Conservation (phyloP, 2,113 vertebrate species). For the Lynx canadensis region DNA sequence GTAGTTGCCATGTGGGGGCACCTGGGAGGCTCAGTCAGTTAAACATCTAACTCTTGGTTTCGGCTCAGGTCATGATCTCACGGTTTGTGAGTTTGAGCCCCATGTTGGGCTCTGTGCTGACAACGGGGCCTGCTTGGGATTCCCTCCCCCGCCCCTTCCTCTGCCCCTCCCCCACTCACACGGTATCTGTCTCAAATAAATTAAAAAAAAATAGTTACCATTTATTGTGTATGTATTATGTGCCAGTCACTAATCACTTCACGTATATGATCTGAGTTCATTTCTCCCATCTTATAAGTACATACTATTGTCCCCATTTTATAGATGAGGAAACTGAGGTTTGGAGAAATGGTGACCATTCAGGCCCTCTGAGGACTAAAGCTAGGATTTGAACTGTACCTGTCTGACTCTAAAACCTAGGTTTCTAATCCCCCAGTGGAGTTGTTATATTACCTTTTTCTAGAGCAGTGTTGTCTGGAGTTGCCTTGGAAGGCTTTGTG, state of each 20-base stretch:
- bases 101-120: no score
- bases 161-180: no score
- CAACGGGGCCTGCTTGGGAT: no score
- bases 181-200: no score
- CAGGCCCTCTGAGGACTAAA: background rate
- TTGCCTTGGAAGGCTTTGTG: background rate
- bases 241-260: background rate
- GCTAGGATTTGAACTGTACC: background rate
- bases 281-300: background rate
- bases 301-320: background rate
- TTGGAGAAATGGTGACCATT: background rate
- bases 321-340: background rate
- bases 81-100: no score
- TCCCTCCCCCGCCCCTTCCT: no score
- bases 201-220: no score
- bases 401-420: background rate
- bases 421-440: background rate
- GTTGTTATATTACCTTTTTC: background rate
- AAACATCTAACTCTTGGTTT: no score
- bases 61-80: no score
- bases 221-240: background rate
- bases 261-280: fast-evolving
- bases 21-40: no score
- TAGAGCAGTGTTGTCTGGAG: background rate
- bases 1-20: background rate